Conservation (phyloP, 2,113 vertebrate species). For the Atlantisia rogersi region DNA sequence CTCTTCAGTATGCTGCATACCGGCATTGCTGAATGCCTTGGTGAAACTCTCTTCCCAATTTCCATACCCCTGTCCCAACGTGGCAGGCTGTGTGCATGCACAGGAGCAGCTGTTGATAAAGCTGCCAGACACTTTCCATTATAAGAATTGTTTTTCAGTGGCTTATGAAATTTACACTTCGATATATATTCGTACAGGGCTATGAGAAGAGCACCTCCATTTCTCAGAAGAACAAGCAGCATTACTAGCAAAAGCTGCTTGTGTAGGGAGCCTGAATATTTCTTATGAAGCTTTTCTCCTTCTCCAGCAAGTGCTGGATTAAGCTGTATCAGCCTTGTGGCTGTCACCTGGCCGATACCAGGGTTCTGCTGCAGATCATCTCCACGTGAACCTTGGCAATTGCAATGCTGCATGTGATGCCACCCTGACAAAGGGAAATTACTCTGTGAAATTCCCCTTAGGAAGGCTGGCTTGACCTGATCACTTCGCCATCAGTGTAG, state of each 20-base stretch:
- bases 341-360: not conserved
- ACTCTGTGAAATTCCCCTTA: not conserved
- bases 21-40: not conserved
- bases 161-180: not conserved
- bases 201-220: not conserved
- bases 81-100: not conserved
- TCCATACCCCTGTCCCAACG: not conserved
- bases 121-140: not conserved
- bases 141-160: not conserved
- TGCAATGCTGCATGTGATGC: not conserved
- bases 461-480: not conserved
- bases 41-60: not conserved
- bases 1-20: not conserved
- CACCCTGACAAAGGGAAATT: not conserved
- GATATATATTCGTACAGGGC: accelerated
- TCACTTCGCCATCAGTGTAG: not conserved
- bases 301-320: not conserved
- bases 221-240: not conserved
- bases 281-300: not conserved
- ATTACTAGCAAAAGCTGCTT: not conserved
- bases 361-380: not conserved
- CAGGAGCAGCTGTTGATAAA: not conserved
- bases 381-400: not conserved
- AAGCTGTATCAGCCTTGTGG: not conserved
- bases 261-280: not conserved